Evolutionary conservation across 1,140 invertebrate species (phyloP), one percentile per base, ranked within the genome.

Genomic region (Cotesia chilonis): DNA sequence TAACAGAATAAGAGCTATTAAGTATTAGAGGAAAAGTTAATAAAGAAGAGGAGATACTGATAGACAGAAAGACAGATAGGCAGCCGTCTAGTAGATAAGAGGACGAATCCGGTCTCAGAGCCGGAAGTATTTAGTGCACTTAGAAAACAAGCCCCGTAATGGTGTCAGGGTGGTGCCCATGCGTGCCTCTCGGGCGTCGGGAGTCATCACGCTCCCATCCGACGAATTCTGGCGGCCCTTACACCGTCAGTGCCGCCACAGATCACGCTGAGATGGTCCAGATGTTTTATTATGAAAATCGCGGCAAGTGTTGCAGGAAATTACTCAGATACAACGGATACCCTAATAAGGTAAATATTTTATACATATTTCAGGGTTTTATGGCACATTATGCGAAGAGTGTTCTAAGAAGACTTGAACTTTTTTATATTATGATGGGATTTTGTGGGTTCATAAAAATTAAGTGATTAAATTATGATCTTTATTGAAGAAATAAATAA

Each of bases 231-330:
- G 79, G 12, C 71, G 79, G 82, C 61, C 82, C 85, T 17, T 84
- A 83, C 75, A 82, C 83, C 71, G 81, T 85, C 66, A 82, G 82
- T 75, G 78, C 79, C 69, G 79, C 81, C 14, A 83, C 83, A 63
- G 82, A 85, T 70, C 82, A 83, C 70, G 76, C 85, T 68, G 84
- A 86, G 54, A 89, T 90, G 89, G 91, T 92, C 51, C 91, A 92
- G 83, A 88, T 92, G 87, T 91, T 92, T 82, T 93, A 92, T 79
- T 92, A 92, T 75, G 92, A 93, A 79, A 92, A 90, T 75, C 88
- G 90, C 38, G 92, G 92, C 70, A 92, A 92, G 78, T 91, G 90
- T 79, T 92, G 91, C 84, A 90, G 90, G 77, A 92, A 92, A 81
- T 84, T 93, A 36, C 88, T 93, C 59, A 88, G 89, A 79, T 90